Conservation (phyloP, 2,797 vertebrate species). For the Galago senegalensis region DNA sequence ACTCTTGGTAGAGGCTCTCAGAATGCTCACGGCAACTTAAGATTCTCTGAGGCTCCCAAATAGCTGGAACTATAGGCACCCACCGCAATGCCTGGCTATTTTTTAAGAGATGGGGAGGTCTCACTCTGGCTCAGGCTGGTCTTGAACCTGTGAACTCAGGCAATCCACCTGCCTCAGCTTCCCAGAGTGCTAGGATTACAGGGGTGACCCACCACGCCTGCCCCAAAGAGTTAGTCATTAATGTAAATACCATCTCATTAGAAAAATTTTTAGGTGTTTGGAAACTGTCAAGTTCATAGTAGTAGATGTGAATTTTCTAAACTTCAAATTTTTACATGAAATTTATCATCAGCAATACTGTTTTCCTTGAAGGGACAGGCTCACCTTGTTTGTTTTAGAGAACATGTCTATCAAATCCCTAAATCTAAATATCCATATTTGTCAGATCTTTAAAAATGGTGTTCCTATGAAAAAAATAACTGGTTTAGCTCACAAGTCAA, state of each 20-base stretch:
- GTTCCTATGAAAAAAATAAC: neutral
- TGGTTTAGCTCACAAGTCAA: neutral
- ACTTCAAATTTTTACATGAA: slow-evolving; percentile 41
- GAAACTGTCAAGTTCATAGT: neutral
- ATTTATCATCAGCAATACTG: neutral
- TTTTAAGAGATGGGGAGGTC: no score
- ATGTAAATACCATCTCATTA: neutral
- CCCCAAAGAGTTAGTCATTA: neutral
- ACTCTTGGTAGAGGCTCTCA: no score
- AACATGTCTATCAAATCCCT: neutral
- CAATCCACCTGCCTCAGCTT: no score
- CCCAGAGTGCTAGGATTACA: no score
- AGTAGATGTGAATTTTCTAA: neutral
- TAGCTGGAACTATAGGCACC: no score
- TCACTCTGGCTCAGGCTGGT: no score
- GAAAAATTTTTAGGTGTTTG: neutral
- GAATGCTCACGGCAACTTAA: no score
- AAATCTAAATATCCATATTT: neutral
- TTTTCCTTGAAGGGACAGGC: slow-evolving; percentile 4
- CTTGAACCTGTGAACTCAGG: no score
- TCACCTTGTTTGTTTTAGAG: neutral
- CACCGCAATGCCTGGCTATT: no score
- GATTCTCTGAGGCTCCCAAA: no score
- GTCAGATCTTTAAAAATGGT: neutral
- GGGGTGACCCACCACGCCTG: no score